Base-by-base conservation (phyloP, 2,113 vertebrate species). In the Okapia johnstoni region DNA sequence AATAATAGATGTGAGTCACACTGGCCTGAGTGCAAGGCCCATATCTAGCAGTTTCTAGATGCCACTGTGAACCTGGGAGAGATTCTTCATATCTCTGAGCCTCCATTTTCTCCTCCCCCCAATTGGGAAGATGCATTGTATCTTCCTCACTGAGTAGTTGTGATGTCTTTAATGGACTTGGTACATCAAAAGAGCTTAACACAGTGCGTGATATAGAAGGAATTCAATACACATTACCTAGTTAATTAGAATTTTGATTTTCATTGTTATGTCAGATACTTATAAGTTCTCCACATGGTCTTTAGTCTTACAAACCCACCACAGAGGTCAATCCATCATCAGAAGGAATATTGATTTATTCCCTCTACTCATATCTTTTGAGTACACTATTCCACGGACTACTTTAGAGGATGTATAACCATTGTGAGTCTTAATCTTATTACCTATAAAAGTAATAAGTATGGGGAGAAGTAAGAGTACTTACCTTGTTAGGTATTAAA, bases 101-200 rank as follows among this genome's bases (percentile, higher is more conserved):
- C 48, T 55, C n/a, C 6, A 0, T 57, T 16, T 52, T 12, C 7
- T 30, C 40, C 9, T 36, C 7, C 16, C 4, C 1, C 1, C 40
- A 48, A 15, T 6, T 57, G 46, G 36, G 40, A 76, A 15, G 14
- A 30, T 23, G 13, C 10, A 26, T 0, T n/a, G 4, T 5, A 9
- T 21, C 30, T 86, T 33, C 33, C 50, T 61, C 33, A 40, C 3
- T 7, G 63, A 58, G 46, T 40, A 7, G 3, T 1, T 54, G 52
- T 50, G 23, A 40, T 55, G 30, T 15, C 40, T 85, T 48, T 28
- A 85, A 55, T 16, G 21, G 9, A 46, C n/a, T 11, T 13, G 15
- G 52, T 43, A 13, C 11, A 36, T 36, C 46, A 60, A 5, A 23
- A 73, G 14, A 19, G 1, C 48, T 85, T 80, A 73, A 23, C 28